Evolutionary conservation across 2,113 vertebrate species (phyloP).

Genomic region (Gnathonemus echidnorhynchus): DNA sequence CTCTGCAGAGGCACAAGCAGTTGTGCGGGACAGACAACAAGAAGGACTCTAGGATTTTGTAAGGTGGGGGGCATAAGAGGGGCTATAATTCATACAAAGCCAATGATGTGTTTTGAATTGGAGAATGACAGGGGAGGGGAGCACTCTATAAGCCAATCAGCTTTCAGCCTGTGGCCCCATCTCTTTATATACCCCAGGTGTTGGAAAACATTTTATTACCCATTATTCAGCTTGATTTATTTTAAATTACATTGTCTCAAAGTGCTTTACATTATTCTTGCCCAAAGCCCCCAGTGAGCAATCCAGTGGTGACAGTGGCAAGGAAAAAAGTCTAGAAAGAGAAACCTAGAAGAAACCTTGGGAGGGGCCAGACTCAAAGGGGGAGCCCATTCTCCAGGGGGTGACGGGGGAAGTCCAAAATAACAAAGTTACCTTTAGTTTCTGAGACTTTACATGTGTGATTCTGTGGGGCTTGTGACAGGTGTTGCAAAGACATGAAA

Average conservation of each 20-base stretch:
- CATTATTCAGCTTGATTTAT: background rate
- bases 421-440: background rate
- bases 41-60: background rate
- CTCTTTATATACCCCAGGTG: background rate
- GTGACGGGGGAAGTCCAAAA: too few relatives aligned
- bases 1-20: slow-evolving; percentile 52
- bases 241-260: background rate
- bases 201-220: background rate
- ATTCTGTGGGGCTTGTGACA: background rate
- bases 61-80: background rate
- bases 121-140: background rate
- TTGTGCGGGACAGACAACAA: background rate
- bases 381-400: background rate
- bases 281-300: background rate
- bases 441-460: background rate
- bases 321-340: background rate
- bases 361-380: background rate
- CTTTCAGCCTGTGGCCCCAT: background rate
- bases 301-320: background rate
- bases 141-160: background rate
- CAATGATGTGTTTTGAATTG: background rate
- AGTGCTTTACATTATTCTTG: background rate
- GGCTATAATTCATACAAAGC: background rate
- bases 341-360: too few relatives aligned
- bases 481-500: background rate